Percentiles rank a stretch among this genome's conserved stretches.
These are phyloP conservation scores for Cactoblastis cactorum DNA, from an alignment of 2,888 invertebrate genomes.

Conservation along the genomic window DNA sequence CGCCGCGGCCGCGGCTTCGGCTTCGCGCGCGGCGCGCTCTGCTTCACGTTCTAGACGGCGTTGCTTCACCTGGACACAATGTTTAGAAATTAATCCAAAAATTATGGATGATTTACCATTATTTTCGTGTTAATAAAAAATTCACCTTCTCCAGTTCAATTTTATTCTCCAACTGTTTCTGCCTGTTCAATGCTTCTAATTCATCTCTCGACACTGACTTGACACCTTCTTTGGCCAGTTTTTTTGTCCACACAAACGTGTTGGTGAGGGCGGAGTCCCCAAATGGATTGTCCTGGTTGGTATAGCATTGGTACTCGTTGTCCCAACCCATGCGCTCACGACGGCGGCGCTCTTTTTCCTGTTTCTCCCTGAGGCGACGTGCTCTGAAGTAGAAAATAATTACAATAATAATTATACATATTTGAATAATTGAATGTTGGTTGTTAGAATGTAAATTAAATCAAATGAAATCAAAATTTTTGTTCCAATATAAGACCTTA, in stretches of 20 bases:
- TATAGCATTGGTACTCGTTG: constrained; percentile 97
- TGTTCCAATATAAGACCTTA: no score
- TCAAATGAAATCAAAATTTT: no score
- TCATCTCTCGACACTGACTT: constrained; percentile 87
- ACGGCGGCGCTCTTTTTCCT: constrained; percentile 91
- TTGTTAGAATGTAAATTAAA: no score
- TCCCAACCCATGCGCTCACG: constrained; percentile 99
- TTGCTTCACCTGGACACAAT: constrained; percentile 84
- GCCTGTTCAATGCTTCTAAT: constrained; percentile 88
- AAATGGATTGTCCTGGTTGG: constrained; percentile 99
- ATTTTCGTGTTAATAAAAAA: no score
- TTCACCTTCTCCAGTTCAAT: constrained; percentile 93
- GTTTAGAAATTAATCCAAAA: neutral
- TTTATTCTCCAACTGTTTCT: constrained; percentile 94
- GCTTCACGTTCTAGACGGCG: constrained; percentile 92
- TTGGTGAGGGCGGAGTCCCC: constrained; percentile 97
- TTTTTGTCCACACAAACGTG: constrained; percentile 98
- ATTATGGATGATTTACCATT: no score
- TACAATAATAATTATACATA: neutral
- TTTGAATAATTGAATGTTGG: no score
- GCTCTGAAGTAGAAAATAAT: constrained; percentile 37
- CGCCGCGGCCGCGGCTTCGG: constrained; percentile 85
- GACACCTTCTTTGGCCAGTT: constrained; percentile 95
- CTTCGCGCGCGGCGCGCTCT: constrained; percentile 90
- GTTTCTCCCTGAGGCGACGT: constrained; percentile 93